Base-by-base conservation (phyloP, 2,797 vertebrate genomes). In the Gorsachius magnificus region DNA sequence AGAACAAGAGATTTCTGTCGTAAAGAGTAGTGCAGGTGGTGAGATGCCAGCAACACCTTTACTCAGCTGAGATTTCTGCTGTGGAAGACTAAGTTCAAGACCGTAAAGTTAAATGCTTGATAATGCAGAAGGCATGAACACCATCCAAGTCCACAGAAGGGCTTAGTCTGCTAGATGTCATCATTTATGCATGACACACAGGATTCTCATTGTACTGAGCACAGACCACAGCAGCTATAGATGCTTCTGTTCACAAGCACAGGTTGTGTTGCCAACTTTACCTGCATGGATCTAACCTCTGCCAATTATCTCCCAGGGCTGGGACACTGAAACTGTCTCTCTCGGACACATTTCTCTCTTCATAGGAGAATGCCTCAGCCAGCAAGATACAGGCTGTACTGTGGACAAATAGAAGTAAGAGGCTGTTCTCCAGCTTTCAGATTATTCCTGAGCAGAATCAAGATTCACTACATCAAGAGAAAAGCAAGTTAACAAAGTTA, bases 181-280 rank as follows among this genome's bases (percentile, higher is more conserved):
- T 45, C 16, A 26, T 31, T 66, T 68, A 29, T 46, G 21, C 13
- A n/a, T 3, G 13, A 7, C 18, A 50, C 1, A 3, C 16, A 18
- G 29, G 12, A 50, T 85, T 7, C 11, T 71, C 15, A 3, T 16
- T 29, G 28, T 3, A 1, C 38, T 0, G 0, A 89, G 16, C 43
- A 65, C 46, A 72, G 35, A 69, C 8, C 10, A 48, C 33, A 88
- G 21, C 33, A 70, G 21, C 20, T 83, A 22, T 21, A 57, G 82
- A 29, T 71, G 22, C 6, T 16, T 48, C 43, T 4, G 0, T 16
- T 83, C 57, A 50, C 53, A 79, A 24, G 3, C 28, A n/a, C 18
- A 57, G 10, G 16, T 19, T 56, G n/a, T 22, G 53, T 41, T 26
- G 19, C 6, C 28, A 53, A 1, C 8, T 60, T 53, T 51, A 38